These are phyloP conservation scores for Xerus rutilus DNA, from an alignment of 2,797 vertebrate species.

Conservation along the genomic window DNA sequence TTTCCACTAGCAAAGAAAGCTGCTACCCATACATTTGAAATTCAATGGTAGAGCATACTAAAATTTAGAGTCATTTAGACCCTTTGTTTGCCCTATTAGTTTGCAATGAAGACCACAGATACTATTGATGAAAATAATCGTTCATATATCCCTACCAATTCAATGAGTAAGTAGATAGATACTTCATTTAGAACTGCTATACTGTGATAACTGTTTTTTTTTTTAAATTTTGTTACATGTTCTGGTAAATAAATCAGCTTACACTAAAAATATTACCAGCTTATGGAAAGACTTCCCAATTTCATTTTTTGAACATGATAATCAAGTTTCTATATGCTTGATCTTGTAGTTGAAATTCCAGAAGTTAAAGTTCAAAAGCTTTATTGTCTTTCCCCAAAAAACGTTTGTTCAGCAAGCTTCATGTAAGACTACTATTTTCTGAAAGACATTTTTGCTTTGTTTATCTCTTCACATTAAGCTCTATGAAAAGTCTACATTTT, in stretches of 20 bases:
- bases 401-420: constrained; percentile 41
- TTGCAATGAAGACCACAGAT: background rate
- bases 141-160: background rate
- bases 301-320: constrained; percentile 37
- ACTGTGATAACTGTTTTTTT: background rate
- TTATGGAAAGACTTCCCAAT: background rate
- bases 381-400: constrained; percentile 32
- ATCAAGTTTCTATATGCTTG: constrained; percentile 23
- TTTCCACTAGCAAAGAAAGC: constrained; percentile 26
- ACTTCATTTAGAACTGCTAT: constrained; percentile 1
- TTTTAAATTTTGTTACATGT: background rate
- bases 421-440: constrained; percentile 55
- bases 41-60: background rate
- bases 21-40: constrained; percentile 25
- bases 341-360: constrained; percentile 44
- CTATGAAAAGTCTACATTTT: constrained; percentile 9
- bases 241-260: background rate
- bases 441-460: background rate
- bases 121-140: background rate
- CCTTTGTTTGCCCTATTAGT: background rate
- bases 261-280: constrained; percentile 18
- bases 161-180: background rate
- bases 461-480: constrained; percentile 44
- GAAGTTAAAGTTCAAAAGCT: constrained; percentile 48
- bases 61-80: constrained; percentile 18